phyloP scores from a whole-genome alignment of 2,888 invertebrate species.

The Creontiades dilutus region DNA sequence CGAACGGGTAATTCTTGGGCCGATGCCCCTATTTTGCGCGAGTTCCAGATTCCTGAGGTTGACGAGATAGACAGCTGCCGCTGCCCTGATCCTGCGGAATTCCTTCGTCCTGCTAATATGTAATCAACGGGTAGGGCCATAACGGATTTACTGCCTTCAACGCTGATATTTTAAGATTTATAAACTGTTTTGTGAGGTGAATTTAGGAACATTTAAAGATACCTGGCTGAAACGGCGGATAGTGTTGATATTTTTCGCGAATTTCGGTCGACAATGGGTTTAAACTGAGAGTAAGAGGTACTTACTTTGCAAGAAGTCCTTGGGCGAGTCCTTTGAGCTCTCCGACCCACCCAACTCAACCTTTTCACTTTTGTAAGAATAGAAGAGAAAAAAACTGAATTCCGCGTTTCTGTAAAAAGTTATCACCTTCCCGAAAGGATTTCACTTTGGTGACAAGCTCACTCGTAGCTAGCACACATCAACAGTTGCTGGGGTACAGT shows the following conservation, averaged over 20 bases:
- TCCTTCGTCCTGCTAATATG: conserved; percentile 14
- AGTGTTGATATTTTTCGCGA: neutral
- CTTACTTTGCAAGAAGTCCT: conserved; percentile 53
- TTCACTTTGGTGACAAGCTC: conserved; percentile 41
- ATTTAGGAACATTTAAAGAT: neutral
- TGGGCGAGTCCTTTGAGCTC: conserved; percentile 17
- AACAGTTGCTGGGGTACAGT: conserved; percentile 43
- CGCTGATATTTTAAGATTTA: neutral
- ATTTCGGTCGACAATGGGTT: neutral
- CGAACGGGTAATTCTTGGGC: neutral
- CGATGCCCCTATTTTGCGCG: conserved; percentile 19
- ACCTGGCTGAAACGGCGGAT: neutral
- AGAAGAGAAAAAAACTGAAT: neutral
- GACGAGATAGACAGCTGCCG: conserved; percentile 43
- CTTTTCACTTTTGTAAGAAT: conserved; percentile 1
- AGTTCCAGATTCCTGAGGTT: conserved; percentile 46
- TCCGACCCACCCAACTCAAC: neutral
- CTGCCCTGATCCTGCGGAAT: conserved; percentile 28
- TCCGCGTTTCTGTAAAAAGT: conserved; percentile 21
- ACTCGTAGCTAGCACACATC: neutral
- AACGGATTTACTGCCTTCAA: neutral
- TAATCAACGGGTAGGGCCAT: conserved; percentile 29
- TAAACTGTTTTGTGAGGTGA: neutral
- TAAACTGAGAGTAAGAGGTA: neutral
- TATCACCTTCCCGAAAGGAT: conserved; percentile 45